Evolutionary conservation across 1,140 invertebrate genomes (phyloP).

Genomic region (Pseudomyrmex cubaensis): DNA sequence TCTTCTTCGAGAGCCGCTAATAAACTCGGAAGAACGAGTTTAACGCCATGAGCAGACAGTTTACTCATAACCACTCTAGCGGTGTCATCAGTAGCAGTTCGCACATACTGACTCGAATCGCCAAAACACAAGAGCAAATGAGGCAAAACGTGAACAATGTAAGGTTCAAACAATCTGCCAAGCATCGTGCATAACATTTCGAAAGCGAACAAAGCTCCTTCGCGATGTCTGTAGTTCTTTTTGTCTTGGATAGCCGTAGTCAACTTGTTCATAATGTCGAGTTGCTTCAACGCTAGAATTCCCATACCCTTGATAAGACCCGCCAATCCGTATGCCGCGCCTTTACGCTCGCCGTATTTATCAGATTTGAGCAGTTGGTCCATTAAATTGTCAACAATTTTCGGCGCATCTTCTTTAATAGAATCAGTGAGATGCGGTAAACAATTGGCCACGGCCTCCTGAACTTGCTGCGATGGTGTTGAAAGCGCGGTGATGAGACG

Average conservation of each 20-base stretch:
- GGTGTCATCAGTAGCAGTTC: constrained; percentile 97
- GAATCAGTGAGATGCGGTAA: constrained; percentile 96
- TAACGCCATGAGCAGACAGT: constrained; percentile 98
- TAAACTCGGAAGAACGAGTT: constrained; percentile 96
- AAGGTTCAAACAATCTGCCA: constrained; percentile 98
- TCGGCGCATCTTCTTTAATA: constrained; percentile 95
- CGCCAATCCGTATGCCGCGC: constrained; percentile 95
- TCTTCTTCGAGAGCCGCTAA: constrained; percentile 98
- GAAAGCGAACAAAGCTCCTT: constrained; percentile 98
- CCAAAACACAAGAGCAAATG: constrained; percentile 98
- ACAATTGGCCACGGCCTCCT: constrained; percentile 99
- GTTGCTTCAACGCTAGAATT: constrained; percentile 97
- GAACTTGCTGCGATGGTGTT: constrained; percentile 98
- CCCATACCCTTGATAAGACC: constrained; percentile 98
- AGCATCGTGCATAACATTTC: constrained; percentile 98
- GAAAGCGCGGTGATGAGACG: constrained; percentile 96
- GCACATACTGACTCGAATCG: constrained; percentile 95
- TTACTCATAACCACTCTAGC: constrained; percentile 98
- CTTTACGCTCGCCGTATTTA: constrained; percentile 98
- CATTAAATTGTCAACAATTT: constrained; percentile 95
- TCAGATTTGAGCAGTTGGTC: constrained; percentile 96
- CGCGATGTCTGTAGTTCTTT: constrained; percentile 96
- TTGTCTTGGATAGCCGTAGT: constrained; percentile 98
- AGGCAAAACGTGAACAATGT: constrained; percentile 98
- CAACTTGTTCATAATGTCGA: constrained; percentile 97